phyloP scores from a whole-genome alignment of 2,797 vertebrate species.

The Catamblyrhynchus diadema region DNA sequence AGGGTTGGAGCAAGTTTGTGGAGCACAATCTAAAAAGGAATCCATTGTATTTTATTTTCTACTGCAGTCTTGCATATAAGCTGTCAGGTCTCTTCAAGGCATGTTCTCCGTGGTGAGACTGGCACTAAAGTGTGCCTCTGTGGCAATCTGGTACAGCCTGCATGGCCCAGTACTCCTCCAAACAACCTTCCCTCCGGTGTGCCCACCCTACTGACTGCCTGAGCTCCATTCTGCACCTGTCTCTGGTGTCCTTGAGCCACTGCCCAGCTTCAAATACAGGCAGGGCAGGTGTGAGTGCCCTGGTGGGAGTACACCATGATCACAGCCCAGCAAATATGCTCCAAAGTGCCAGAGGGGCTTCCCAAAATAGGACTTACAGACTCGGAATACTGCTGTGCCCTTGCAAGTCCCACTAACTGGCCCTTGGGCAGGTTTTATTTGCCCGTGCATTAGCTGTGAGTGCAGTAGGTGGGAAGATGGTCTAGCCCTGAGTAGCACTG shows the following conservation, averaged over 20 bases:
- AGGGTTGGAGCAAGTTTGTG: not conserved
- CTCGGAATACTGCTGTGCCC: not conserved
- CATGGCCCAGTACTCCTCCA: not conserved
- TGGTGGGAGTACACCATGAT: not conserved
- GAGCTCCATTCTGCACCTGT: not conserved
- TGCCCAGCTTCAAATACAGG: not conserved
- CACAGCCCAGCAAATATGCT: not conserved
- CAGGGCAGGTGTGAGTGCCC: not conserved
- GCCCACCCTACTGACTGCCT: not conserved
- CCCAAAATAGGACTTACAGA: not conserved
- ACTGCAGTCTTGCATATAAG: not conserved
- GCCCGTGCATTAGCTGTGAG: not conserved
- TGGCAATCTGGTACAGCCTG: not conserved
- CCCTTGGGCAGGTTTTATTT: not conserved
- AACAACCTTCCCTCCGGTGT: not conserved
- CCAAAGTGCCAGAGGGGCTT: not conserved
- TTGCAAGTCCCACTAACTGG: not conserved
- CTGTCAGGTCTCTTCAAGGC: not conserved
- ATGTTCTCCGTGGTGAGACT: not conserved
- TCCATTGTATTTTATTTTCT: not conserved
- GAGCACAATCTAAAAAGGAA: not conserved
- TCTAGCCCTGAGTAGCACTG: not conserved
- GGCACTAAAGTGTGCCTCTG: not conserved
- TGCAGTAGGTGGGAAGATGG: not conserved
- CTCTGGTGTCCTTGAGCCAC: not conserved